Conservation (phyloP, 2,113 vertebrate species). For the Lepus europaeus region DNA sequence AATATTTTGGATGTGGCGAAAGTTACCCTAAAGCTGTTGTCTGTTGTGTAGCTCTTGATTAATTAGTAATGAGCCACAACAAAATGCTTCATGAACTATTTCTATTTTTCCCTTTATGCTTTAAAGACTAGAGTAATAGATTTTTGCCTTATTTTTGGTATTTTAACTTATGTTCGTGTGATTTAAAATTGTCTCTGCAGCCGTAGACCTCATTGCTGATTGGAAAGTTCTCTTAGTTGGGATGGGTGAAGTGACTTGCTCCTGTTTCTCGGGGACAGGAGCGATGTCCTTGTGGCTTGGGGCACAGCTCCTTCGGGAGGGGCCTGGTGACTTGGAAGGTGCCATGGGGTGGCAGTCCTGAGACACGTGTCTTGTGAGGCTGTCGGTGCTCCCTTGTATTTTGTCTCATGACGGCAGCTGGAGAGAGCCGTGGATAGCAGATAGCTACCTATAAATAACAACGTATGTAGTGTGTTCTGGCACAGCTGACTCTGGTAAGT, state of each 20-base stretch:
- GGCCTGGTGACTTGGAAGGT: background rate
- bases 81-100: background rate
- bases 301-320: background rate
- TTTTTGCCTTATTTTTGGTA: background rate
- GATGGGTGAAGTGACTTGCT: background rate
- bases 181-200: background rate
- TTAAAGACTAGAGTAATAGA: background rate
- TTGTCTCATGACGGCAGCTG: background rate
- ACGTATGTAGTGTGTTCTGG: background rate
- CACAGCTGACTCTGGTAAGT: background rate
- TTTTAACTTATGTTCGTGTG: slow-evolving; percentile 6
- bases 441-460: background rate
- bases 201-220: background rate
- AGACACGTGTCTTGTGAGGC: background rate
- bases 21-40: slow-evolving; percentile 75
- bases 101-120: background rate
- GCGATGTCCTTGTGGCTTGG: background rate
- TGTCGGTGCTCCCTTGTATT: background rate
- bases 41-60: slow-evolving; percentile 74
- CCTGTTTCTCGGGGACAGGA: background rate
- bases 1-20: slow-evolving; percentile 73
- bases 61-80: slow-evolving; percentile 75
- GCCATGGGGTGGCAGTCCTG: background rate
- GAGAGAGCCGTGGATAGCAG: background rate
- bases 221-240: background rate